Evolutionary conservation across 2,113 vertebrate species (phyloP).

Genomic region (Montifringilla adamsi): DNA sequence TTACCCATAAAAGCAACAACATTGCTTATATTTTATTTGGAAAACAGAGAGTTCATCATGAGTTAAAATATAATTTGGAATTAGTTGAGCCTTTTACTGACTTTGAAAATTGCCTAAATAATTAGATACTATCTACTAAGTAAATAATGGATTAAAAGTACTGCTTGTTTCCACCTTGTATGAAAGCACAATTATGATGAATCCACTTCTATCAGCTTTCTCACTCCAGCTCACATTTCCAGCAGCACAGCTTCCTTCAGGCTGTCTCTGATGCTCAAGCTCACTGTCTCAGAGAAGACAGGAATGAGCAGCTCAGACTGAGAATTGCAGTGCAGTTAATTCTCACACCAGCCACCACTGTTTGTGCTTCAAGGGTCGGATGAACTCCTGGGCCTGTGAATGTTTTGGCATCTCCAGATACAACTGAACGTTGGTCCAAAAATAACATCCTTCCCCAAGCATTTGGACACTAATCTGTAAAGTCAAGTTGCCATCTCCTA

Average conservation of each 20-base stretch:
- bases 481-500: background rate
- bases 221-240: background rate
- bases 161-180: background rate
- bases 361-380: background rate
- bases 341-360: background rate
- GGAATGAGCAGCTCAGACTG: background rate
- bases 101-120: background rate
- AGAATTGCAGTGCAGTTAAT: background rate
- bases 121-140: background rate
- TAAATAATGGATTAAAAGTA: slow-evolving; percentile 35
- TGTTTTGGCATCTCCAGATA: background rate
- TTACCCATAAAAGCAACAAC: background rate
- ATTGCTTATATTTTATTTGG: background rate
- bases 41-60: background rate
- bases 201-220: background rate
- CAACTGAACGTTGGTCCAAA: background rate
- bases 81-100: background rate
- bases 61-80: background rate
- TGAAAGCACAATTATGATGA: background rate
- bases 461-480: background rate
- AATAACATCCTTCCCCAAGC: background rate
- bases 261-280: background rate
- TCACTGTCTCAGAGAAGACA: background rate
- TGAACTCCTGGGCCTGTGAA: background rate
- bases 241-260: background rate